phyloP scores from a whole-genome alignment of 2,888 invertebrate species.

The Lasioglossum vierecki region DNA sequence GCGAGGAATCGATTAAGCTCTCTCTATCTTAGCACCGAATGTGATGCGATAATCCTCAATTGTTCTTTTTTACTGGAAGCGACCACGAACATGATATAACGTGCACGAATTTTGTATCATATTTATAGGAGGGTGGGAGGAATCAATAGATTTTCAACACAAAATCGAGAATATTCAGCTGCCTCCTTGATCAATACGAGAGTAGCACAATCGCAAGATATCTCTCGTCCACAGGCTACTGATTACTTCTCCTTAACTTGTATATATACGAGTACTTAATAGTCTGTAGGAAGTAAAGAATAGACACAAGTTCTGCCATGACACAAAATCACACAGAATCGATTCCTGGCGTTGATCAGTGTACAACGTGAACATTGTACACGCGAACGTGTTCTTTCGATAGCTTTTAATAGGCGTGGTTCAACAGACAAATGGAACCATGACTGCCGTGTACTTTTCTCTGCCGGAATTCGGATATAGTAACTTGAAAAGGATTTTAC shows the following conservation, averaged over 20 bases:
- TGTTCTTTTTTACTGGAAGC: background rate
- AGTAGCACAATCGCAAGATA: background rate
- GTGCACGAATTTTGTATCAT: too few species aligned
- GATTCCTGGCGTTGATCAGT: slow-evolving; percentile 8
- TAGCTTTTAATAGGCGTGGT: background rate
- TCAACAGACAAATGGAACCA: background rate
- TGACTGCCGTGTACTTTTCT: slow-evolving; percentile 13
- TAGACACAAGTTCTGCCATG: background rate
- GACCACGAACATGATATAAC: too few species aligned
- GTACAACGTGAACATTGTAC: slow-evolving; percentile 3
- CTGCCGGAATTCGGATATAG: slow-evolving; percentile 1
- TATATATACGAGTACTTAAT: slow-evolving; percentile 41
- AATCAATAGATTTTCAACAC: too few species aligned
- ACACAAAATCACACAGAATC: background rate
- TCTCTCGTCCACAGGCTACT: background rate
- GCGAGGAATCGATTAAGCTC: background rate
- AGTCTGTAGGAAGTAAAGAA: background rate
- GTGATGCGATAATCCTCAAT: background rate
- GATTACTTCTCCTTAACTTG: slow-evolving; percentile 35
- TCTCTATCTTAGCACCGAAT: background rate
- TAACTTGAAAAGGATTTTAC: background rate
- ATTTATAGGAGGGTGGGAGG: too few species aligned
- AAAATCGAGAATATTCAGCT: background rate
- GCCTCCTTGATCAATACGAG: background rate
- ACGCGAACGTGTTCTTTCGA: background rate